Percentiles rank a stretch among this genome's conserved stretches.
These are phyloP conservation scores for Melanogrammus aeglefinus DNA, from an alignment of 2,797 vertebrate genomes.

Conservation along the genomic window DNA sequence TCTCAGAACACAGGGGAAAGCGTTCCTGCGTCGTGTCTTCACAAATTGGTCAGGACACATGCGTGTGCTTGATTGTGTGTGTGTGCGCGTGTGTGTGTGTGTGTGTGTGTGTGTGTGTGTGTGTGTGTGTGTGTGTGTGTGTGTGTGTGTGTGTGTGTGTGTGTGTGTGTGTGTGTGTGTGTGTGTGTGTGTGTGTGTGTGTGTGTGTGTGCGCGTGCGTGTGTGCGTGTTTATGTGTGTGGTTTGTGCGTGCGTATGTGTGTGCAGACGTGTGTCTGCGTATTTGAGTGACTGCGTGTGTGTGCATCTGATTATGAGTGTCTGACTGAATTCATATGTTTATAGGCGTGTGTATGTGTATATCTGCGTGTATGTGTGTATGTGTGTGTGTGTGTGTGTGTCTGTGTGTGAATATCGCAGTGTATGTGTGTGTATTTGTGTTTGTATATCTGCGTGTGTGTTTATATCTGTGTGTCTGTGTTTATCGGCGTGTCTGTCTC, in stretches of 20 bases:
- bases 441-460: constrained; percentile 17
- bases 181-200: too few species aligned
- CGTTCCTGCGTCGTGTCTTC: not conserved
- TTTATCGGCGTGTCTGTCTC: constrained; percentile 10
- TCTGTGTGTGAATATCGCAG: too few species aligned
- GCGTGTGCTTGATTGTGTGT: not conserved
- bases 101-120: constrained; percentile 5
- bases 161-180: not conserved
- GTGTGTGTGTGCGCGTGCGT: too few species aligned
- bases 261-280: too few species aligned
- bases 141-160: too few species aligned
- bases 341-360: constrained; percentile 5
- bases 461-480: constrained; percentile 13
- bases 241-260: too few species aligned
- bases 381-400: not conserved
- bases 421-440: not conserved
- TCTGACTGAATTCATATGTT: not conserved
- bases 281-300: too few species aligned
- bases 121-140: not conserved
- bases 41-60: not conserved
- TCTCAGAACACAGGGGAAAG: not conserved
- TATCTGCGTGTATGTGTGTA: not conserved
- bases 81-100: constrained; percentile 4
- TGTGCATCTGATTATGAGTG: not conserved
- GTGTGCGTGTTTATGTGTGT: too few species aligned